A percentile compares a stretch with the other conserved stretches of the same genome.
phyloP scores from a whole-genome alignment of 2,888 invertebrate genomes.

The Limenitis camilla region DNA sequence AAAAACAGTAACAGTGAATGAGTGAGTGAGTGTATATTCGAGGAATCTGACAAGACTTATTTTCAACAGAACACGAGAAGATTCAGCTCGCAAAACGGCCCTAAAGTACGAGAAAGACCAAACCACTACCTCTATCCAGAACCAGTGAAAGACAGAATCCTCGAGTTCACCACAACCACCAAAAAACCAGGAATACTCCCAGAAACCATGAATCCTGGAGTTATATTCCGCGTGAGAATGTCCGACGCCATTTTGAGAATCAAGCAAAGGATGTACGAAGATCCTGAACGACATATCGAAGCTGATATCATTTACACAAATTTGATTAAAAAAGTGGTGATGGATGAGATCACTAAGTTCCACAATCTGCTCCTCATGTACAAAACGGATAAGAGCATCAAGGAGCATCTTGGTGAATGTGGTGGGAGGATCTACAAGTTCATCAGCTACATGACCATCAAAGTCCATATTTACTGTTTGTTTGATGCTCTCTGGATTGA shows the following conservation, averaged over 20 bases:
- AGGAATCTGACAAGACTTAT: conserved; percentile 27
- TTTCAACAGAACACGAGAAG: conserved; percentile 48
- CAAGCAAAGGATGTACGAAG: conserved; percentile 67
- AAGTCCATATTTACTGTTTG: conserved; percentile 64
- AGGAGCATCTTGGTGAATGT: conserved; percentile 65
- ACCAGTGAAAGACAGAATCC: conserved; percentile 54
- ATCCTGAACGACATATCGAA: conserved; percentile 63
- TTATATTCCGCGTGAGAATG: conserved; percentile 64
- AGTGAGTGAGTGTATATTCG: not conserved
- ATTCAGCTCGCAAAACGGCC: conserved; percentile 51
- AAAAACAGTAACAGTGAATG: too few relatives aligned
- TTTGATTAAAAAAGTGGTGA: conserved; percentile 62
- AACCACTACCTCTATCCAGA: conserved; percentile 65
- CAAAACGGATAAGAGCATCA: conserved; percentile 62
- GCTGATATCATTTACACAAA: conserved; percentile 66
- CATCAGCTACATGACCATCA: conserved; percentile 66
- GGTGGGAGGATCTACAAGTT: conserved; percentile 66
- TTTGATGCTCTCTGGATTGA: conserved; percentile 68
- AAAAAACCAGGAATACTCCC: conserved; percentile 57
- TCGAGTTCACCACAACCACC: conserved; percentile 56
- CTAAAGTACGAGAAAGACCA: conserved; percentile 55
- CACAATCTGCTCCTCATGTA: conserved; percentile 63
- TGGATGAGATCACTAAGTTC: conserved; percentile 66
- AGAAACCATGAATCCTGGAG: conserved; percentile 65
- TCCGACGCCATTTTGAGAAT: conserved; percentile 63